phyloP scores from a whole-genome alignment of 2,113 vertebrate genomes.

The Neofelis nebulosa region DNA sequence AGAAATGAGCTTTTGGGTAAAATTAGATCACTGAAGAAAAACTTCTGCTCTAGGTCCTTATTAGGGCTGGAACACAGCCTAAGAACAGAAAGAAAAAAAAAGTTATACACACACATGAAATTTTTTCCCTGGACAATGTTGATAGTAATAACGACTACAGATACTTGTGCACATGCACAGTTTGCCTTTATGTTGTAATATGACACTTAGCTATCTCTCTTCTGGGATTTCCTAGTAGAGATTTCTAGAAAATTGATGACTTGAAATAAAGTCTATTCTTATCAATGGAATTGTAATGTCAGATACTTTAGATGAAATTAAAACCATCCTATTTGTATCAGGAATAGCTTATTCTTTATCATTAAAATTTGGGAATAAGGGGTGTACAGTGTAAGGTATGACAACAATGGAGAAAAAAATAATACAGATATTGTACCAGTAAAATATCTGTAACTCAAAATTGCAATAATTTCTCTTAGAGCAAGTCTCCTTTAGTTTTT shows the following conservation, averaged over 20 bases:
- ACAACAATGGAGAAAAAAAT: not conserved
- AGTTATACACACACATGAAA: not conserved
- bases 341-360: slow-evolving; percentile 9
- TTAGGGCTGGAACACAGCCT: slow-evolving; percentile 47
- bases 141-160: not conserved
- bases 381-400: not conserved
- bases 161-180: accelerated
- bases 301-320: slow-evolving; percentile 26
- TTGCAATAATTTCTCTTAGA: not conserved
- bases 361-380: not conserved
- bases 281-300: not conserved
- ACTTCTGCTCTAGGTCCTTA: not conserved
- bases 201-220: not conserved
- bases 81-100: slow-evolving; percentile 43
- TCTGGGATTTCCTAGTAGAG: not conserved
- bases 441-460: not conserved
- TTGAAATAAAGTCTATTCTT: slow-evolving; percentile 17
- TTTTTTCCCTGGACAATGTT: not conserved
- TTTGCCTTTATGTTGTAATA: not conserved
- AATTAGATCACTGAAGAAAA: slow-evolving; percentile 26
- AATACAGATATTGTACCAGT: not conserved
- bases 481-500: not conserved
- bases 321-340: not conserved
- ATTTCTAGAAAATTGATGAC: not conserved
- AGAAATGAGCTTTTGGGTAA: not conserved